Evolutionary conservation across 2,888 invertebrate species (phyloP).

Genomic region (Creontiades dilutus): DNA sequence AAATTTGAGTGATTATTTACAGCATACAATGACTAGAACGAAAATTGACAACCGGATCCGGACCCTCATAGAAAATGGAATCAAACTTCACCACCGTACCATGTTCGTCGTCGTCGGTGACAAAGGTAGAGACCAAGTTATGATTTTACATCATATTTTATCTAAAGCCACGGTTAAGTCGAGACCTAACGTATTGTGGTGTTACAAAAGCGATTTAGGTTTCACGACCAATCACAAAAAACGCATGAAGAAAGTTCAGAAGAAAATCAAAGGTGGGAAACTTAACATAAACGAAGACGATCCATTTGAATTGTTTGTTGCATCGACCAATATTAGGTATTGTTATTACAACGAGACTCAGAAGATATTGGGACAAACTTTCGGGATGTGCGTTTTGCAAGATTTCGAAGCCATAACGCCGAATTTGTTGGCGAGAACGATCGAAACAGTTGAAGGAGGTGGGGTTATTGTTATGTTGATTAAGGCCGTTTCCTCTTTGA

Average conservation of each 20-base stretch:
- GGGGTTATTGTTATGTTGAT: slow-evolving; percentile 94
- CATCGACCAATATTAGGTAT: slow-evolving; percentile 97
- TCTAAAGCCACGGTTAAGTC: slow-evolving; percentile 96
- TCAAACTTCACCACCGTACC: slow-evolving; percentile 92
- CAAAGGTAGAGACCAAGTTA: slow-evolving; percentile 96
- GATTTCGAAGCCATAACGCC: slow-evolving; percentile 99
- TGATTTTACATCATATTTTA: slow-evolving; percentile 97
- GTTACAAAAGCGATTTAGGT: slow-evolving; percentile 97
- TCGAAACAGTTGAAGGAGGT: slow-evolving; percentile 99
- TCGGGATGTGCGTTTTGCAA: slow-evolving; percentile 92
- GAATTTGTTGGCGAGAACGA: slow-evolving; percentile 95
- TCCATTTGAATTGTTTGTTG: slow-evolving; percentile 96
- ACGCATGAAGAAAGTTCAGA: slow-evolving; percentile 89
- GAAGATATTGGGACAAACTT: slow-evolving; percentile 98
- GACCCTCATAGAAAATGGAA: slow-evolving; percentile 97
- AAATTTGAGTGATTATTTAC: not conserved
- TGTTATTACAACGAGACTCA: slow-evolving; percentile 99
- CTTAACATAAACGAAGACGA: slow-evolving; percentile 95
- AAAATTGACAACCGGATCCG: slow-evolving; percentile 98
- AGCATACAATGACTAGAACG: slow-evolving; percentile 87
- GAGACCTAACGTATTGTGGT: slow-evolving; percentile 97
- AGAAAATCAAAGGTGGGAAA: slow-evolving; percentile 93
- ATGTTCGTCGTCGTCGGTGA: slow-evolving; percentile 97
- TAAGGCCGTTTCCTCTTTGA: slow-evolving; percentile 90
- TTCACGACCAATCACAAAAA: slow-evolving; percentile 91